A percentile compares a stretch with the other conserved stretches of the same genome.
phyloP scores from a whole-genome alignment of 2,113 vertebrate species.

The Zosterops hypoxanthus region DNA sequence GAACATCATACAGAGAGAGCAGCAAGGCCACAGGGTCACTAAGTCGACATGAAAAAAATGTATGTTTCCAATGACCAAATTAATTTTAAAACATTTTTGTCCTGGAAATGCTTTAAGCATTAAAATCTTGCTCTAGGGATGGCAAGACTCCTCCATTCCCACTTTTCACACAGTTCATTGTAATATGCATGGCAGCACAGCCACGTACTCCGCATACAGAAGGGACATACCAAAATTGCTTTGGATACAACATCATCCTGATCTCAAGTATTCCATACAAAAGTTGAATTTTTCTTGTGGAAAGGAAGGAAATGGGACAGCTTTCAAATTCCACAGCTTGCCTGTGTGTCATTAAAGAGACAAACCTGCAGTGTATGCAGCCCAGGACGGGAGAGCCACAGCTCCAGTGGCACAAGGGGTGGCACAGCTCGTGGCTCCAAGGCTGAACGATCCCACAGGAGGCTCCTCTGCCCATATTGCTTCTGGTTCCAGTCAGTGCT shows the following conservation, averaged over 20 bases:
- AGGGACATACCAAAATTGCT: neutral
- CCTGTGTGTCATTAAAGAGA: neutral
- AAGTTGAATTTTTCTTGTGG: neutral
- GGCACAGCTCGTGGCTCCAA: neutral
- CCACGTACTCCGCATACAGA: neutral
- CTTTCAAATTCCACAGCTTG: neutral
- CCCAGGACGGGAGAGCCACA: neutral
- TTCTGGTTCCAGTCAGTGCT: neutral
- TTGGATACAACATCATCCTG: neutral
- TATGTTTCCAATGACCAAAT: neutral
- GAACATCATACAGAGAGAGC: neutral
- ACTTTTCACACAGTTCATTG: neutral
- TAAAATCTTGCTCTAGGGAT: neutral
- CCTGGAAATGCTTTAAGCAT: neutral
- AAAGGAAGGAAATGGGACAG: neutral
- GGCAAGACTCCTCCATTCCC: neutral
- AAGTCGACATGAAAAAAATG: neutral
- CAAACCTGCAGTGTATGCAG: neutral
- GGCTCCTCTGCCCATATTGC: neutral
- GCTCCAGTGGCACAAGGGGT: accelerated
- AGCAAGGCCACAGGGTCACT: neutral
- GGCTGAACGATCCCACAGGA: neutral
- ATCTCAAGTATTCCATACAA: neutral
- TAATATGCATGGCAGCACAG: neutral
- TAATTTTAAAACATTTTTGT: neutral